Conservation (phyloP, 1,140 invertebrate genomes). For the Rhyzopertha dominica region DNA sequence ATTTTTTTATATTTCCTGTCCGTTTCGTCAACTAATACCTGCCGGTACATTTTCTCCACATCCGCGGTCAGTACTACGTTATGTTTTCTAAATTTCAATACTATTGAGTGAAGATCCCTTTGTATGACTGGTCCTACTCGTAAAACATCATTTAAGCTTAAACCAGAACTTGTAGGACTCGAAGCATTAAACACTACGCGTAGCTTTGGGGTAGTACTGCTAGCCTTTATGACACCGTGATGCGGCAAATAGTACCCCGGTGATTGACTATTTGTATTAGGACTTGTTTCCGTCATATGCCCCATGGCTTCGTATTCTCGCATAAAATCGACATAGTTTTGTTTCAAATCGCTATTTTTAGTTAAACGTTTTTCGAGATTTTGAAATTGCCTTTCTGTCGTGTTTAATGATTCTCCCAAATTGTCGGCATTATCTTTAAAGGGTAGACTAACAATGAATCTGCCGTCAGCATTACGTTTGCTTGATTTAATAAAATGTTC, state of each 20-base stretch:
- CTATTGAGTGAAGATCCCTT: constrained; percentile 35
- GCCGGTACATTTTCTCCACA: constrained; percentile 32
- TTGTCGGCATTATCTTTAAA: no score
- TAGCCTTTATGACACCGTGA: background rate
- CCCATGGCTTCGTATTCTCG: no score
- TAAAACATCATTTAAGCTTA: constrained; percentile 36
- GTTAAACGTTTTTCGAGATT: no score
- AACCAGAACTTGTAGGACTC: no score
- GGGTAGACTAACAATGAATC: no score
- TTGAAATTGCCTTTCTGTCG: no score
- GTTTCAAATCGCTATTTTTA: no score
- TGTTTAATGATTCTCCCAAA: no score
- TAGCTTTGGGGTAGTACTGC: background rate
- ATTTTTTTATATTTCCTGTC: constrained; percentile 25
- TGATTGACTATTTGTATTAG: background rate
- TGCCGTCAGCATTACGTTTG: no score
- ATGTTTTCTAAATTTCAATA: constrained; percentile 40
- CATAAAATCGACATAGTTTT: no score
- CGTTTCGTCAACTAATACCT: constrained; percentile 23
- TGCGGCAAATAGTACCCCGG: background rate
- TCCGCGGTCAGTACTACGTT: constrained; percentile 18
- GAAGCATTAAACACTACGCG: background rate
- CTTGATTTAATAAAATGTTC: no score
- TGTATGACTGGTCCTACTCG: constrained; percentile 37
- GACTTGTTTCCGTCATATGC: no score